Percentiles rank a stretch among this genome's conserved stretches.
Conservation (phyloP, 2,113 vertebrate species). For the Epinephelus moara region DNA sequence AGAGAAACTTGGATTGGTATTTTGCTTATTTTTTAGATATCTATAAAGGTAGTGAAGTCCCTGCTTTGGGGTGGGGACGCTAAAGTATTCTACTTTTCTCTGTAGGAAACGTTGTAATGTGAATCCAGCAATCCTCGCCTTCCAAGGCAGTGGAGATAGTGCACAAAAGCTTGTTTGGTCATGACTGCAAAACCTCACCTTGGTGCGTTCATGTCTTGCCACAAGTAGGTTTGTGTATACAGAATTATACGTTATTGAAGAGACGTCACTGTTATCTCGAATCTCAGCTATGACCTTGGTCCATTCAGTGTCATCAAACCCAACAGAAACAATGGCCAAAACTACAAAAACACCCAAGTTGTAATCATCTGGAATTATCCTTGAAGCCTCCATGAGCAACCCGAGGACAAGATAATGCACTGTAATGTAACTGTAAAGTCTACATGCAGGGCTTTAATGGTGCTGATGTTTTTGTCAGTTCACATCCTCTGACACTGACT, state of each 20-base stretch:
- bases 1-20: too few species aligned
- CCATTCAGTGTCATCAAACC: neutral
- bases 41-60: too few species aligned
- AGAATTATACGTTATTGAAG: neutral
- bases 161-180: too few species aligned
- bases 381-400: conserved; percentile 48
- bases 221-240: too few species aligned
- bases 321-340: neutral
- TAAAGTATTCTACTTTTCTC: too few species aligned
- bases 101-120: too few species aligned
- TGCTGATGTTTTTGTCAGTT: conserved; percentile 20
- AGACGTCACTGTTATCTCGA: neutral
- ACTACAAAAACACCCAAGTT: conserved; percentile 1
- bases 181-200: too few species aligned
- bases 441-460: conserved; percentile 16
- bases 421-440: conserved; percentile 12
- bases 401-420: conserved; percentile 14
- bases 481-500: neutral
- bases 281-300: neutral
- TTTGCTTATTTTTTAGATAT: too few species aligned
- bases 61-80: too few species aligned
- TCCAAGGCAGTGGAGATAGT: too few species aligned
- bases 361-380: conserved; percentile 12
- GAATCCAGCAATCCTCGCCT: too few species aligned
- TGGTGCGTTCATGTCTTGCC: too few species aligned